Evolutionary conservation across 1,140 invertebrate genomes (phyloP), one percentile per base, ranked within the genome.

Genomic region (Pectinophora gossypiella): DNA sequence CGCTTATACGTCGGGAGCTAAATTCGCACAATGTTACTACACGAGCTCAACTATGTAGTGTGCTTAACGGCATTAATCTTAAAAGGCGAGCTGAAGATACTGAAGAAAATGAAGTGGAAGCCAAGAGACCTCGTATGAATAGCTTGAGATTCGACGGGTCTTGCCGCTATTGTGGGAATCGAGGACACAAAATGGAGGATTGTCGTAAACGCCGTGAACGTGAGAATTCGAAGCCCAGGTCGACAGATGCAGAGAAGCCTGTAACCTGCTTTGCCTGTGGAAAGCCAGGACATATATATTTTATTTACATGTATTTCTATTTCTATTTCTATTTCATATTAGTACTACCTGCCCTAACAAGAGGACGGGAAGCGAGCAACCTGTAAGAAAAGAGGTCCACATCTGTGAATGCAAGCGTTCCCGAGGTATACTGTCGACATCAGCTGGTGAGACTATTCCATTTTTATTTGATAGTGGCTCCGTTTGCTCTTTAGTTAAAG

Each of bases 31-130:
- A 45, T 0, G 55, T 69, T 0, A 60, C 13, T 2, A 38, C 21
- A 1, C 57, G 52, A 43, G 13, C 1, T 4, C 57, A 65, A 22
- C 27, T 69, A 0, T 69, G 57, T 20, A 54, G 59, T 0, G 48
- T 12, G 3, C 16, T 69, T 2, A 32, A 55, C 3, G 48, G 59
- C 3, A 15, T 58, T 0, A 47, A 53, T 1, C 9, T 58, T 0
- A 63, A 62, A 23, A 12, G 56, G 16, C 19, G 40, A 16, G 18
- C 40, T 21, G 56, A 59, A 10, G 51, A 51, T 19, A 10, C 43
- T 19, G 10, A 2, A 22, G 4, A 1, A 13, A 3, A 19, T 4
- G 48, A 51, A 10, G 43, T 19, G 7, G 48, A 54, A 2, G 1
- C 23, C 1, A 60, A 60, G 15, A 19, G 27, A 6, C 36, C 6